Evolutionary conservation across 1,140 invertebrate genomes (phyloP), one percentile per base, ranked within the genome.

Genomic region (Bradysia coprophila): DNA sequence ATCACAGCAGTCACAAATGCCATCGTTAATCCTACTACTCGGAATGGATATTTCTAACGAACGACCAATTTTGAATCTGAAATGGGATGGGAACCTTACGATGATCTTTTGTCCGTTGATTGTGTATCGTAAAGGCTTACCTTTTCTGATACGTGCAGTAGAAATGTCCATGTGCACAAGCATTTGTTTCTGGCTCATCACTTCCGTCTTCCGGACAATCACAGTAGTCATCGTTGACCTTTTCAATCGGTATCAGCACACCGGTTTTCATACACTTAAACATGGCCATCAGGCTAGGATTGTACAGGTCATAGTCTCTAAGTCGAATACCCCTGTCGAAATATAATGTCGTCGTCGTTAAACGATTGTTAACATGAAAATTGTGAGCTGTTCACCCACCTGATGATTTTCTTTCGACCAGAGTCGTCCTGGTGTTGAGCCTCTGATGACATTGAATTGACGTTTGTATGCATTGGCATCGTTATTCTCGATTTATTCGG

Each of bases 221-320:
- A 67, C 91, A 96, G 55, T 86, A 96, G 61, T 96, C 78, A 65
- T 96, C 91, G 57, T 96, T 96, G 4, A 95, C 67, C 57, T 74
- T 73, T 8, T 73, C 60, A 64, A 57, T 57, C 1, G 48, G 41
- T 13, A 61, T 56, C 38, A 50, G 55, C 40, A 48, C 49, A 41
- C 48, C 51, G 3, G 21, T 36, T 13, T n/a, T 16, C 33, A 61
- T 43, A 28, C 58, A 61, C 28, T 48, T 45, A 42, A 61, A 61
- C 19, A 51, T 56, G 0, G 54, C 55, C 18, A 54, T 45, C 10
- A 49, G 57, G 24, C 56, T 57, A 0, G 54, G 55, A 28, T 59
- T 57, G 40, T 61, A 61, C 1, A 55, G 42, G 41, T 60, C 58
- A 28, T 54, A 57, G 45, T 61, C 58, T n/a, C 56, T 55, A 0